Evolutionary conservation across 2,113 vertebrate genomes (phyloP).

Genomic region (Tragelaphus imberbis): DNA sequence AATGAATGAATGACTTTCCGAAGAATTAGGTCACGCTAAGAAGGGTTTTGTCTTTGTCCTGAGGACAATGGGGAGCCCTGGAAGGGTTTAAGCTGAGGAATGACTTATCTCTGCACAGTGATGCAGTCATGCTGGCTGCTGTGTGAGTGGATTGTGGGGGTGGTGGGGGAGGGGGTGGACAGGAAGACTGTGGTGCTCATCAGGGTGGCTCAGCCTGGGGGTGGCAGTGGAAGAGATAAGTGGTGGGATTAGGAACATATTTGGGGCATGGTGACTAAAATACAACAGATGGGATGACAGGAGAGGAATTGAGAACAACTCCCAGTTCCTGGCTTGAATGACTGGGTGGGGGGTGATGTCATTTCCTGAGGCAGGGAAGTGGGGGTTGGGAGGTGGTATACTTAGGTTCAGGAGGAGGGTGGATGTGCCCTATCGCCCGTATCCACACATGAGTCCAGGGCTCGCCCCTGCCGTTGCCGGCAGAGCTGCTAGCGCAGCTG

Average conservation of each 20-base stretch:
- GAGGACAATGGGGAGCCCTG: background rate
- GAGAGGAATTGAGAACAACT: background rate
- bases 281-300: background rate
- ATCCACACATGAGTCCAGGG: background rate
- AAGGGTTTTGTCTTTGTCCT: background rate
- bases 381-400: background rate
- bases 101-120: background rate
- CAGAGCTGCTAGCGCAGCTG: background rate
- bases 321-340: background rate
- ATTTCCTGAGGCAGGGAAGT: background rate
- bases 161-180: background rate
- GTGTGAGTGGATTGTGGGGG: accelerated
- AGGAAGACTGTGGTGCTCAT: background rate
- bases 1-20: background rate
- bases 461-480: accelerated
- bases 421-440: accelerated
- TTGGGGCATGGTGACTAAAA: background rate
- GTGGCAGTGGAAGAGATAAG: background rate
- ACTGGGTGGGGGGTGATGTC: background rate
- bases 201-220: background rate
- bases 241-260: background rate
- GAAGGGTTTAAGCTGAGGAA: background rate
- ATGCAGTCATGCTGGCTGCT: background rate
- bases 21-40: background rate
- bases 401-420: background rate